A percentile compares a stretch with the other conserved stretches of the same genome.
phyloP scores from a whole-genome alignment of 2,888 invertebrate genomes.

The Bursaphelenchus okinawaensis region DNA sequence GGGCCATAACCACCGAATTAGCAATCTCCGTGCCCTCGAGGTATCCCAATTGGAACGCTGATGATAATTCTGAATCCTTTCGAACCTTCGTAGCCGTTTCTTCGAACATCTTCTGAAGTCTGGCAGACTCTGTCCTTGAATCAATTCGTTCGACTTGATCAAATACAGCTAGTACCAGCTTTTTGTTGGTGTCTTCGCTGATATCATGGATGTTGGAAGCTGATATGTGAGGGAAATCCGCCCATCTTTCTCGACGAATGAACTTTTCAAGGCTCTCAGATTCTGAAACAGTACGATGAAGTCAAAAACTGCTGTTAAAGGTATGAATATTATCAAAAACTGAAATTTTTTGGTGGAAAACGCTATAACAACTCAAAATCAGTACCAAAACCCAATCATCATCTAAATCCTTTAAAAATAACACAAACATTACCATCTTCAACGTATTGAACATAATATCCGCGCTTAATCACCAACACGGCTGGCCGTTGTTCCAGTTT shows the following conservation, averaged over 20 bases:
- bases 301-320: no score
- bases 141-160: conserved; percentile 33
- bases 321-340: no score
- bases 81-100: conserved; percentile 32
- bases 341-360: no score
- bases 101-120: conserved; percentile 35
- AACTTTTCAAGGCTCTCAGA: conserved; percentile 33
- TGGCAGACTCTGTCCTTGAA: conserved; percentile 18
- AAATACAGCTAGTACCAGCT: conserved; percentile 45
- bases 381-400: no score
- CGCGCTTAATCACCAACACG: conserved; percentile 3
- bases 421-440: conserved; percentile 17
- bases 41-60: conserved; percentile 79
- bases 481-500: conserved; percentile 16
- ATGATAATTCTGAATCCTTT: conserved; percentile 22
- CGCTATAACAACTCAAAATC: no score
- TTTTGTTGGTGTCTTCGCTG: conserved; percentile 39
- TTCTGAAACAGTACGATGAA: no score
- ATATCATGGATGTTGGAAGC: conserved; percentile 44
- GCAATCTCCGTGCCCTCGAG: conserved; percentile 81
- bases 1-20: conserved; percentile 85
- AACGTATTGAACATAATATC: conserved; percentile 22
- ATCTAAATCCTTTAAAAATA: no score
- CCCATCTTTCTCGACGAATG: conserved; percentile 50
- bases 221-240: conserved; percentile 40